Percentiles rank a stretch among this genome's conserved stretches.
These are phyloP conservation scores for Helostoma temminkii DNA, from an alignment of 2,797 vertebrate species.

Conservation along the genomic window DNA sequence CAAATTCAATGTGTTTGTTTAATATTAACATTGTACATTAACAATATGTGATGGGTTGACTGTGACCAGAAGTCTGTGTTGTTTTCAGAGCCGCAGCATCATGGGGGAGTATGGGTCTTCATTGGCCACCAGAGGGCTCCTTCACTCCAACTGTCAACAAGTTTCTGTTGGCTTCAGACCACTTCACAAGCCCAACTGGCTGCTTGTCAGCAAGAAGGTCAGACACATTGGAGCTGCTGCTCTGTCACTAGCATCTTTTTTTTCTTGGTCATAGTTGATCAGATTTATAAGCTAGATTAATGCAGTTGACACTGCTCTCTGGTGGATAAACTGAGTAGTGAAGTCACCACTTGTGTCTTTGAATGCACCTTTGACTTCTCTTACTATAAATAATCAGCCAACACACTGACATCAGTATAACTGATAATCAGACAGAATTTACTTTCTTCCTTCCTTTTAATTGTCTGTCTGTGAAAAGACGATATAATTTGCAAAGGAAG, in stretches of 20 bases:
- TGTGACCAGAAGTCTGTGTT: not conserved
- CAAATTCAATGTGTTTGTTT: not conserved
- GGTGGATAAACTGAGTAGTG: not conserved
- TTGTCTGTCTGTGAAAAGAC: no score
- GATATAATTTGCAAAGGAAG: no score
- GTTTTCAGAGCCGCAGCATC: constrained; percentile 82
- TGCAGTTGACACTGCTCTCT: not conserved
- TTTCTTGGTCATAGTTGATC: not conserved
- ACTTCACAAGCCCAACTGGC: constrained; percentile 96
- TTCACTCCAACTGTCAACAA: constrained; percentile 90
- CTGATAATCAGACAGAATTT: no score
- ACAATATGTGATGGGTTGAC: not conserved
- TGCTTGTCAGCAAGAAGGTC: constrained; percentile 92
- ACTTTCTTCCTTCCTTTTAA: no score
- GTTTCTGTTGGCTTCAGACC: constrained; percentile 90
- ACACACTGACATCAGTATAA: no score
- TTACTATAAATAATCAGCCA: no score
- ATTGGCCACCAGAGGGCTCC: constrained; percentile 91
- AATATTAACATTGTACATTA: not conserved
- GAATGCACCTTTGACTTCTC: no score
- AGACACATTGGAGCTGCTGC: not conserved
- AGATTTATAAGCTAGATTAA: not conserved
- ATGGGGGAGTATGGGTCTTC: constrained; percentile 90
- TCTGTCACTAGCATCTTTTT: not conserved
- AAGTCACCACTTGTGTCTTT: not conserved